Base-by-base conservation (phyloP, 2,888 invertebrate genomes). In the Villa cingulata region DNA sequence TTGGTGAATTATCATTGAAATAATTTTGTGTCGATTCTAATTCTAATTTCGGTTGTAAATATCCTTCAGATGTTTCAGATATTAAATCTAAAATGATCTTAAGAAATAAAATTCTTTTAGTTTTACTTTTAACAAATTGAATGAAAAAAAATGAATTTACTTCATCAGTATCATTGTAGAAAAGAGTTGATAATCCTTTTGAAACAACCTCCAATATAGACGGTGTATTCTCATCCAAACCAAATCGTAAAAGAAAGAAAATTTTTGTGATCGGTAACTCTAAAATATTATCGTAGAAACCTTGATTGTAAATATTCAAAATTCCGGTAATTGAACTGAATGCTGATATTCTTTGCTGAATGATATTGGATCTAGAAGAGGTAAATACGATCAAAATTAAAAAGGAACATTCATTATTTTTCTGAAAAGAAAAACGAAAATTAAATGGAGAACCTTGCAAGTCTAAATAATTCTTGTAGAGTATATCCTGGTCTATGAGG, bases 401-500 rank as follows among this genome's bases (percentile, higher is more conserved):
- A n/a, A n/a, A n/a, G n/a, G n/a, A n/a, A 32, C 12, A 43, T 36
- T 29, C 27, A 5, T 5, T 34, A 9, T 29, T 9, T 29, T 29
- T 29, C 12, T 29, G 29, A 4, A 9, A 19, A 41, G 17, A 15
- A 34, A 44, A 9, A n/a, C 37, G 47, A 12, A 57, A n/a, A n/a
- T n/a, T n/a, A n/a, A n/a, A n/a, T n/a, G n/a, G n/a, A n/a, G n/a
- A n/a, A 73, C 59, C 82, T 72, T 32, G 83, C 79, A 2, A 95
- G 69, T 52, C 86, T 82, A 57, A 94, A 81, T 1, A 95, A 66
- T 69, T 96, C 96, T 55, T 86, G 85, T 14, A 96, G 65, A 0
- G 90, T 82, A 65, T 95, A 96, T 1, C 95, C 95, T 3, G 95
- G 87, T 51, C 90, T 74, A 51, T 83, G 84, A 9, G 91, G 85